Conservation (phyloP, 2,888 invertebrate genomes). For the Rotaria sp. region DNA sequence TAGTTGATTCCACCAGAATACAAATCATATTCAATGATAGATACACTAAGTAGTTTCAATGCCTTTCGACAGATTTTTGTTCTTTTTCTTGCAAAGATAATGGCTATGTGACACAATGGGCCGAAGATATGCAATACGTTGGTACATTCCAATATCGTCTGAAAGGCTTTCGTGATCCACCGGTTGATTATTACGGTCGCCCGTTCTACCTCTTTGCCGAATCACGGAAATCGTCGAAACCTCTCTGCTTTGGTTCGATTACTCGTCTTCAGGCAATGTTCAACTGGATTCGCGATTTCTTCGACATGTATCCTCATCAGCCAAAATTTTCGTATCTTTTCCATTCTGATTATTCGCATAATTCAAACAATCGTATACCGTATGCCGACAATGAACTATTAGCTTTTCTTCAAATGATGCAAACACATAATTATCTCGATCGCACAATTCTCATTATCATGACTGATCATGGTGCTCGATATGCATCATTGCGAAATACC, state of each 20-base stretch:
- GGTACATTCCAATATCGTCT: slow-evolving; percentile 84
- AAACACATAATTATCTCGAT: slow-evolving; percentile 63
- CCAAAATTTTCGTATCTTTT: slow-evolving; percentile 79
- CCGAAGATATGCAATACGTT: slow-evolving; percentile 74
- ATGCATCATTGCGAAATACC: slow-evolving; percentile 71
- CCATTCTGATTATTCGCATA: slow-evolving; percentile 79
- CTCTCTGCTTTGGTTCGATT: slow-evolving; percentile 67
- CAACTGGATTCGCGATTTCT: slow-evolving; percentile 58
- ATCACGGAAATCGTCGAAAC: slow-evolving; percentile 52
- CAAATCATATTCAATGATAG: too few relatives aligned
- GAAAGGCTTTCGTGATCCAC: slow-evolving; percentile 73
- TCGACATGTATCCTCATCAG: slow-evolving; percentile 62
- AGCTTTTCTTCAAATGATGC: slow-evolving; percentile 60
- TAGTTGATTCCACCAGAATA: slow-evolving; percentile 45
- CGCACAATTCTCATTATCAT: slow-evolving; percentile 76
- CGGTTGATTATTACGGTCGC: slow-evolving; percentile 82
- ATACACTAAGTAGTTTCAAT: slow-evolving; percentile 58
- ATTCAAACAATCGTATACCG: slow-evolving; percentile 71
- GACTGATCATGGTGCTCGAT: slow-evolving; percentile 81
- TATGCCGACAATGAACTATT: slow-evolving; percentile 68
- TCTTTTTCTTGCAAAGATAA: slow-evolving; percentile 44
- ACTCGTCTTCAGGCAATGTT: slow-evolving; percentile 62
- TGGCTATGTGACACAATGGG: slow-evolving; percentile 66
- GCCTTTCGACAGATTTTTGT: slow-evolving; percentile 44
- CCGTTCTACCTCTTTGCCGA: slow-evolving; percentile 52